Conservation (phyloP, 2,113 vertebrate species). For the Clupea harengus region DNA sequence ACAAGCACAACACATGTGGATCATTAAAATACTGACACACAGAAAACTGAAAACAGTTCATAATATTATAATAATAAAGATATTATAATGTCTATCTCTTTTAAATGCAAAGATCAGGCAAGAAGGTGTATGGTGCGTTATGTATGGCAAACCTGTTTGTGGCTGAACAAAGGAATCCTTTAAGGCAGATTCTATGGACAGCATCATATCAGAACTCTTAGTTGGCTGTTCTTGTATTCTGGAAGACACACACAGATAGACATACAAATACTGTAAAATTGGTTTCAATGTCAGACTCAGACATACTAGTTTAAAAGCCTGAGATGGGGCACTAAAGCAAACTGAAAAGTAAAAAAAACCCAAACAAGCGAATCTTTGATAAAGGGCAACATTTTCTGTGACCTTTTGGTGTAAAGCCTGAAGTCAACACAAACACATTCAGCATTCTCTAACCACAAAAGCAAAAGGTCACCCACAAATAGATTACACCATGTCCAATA, state of each 20-base stretch:
- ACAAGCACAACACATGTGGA: too few relatives aligned
- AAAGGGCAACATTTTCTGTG: background rate
- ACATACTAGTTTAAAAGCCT: background rate
- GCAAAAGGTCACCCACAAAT: background rate
- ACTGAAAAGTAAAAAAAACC: background rate
- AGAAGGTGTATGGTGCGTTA: background rate
- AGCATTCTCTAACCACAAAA: background rate
- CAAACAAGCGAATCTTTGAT: background rate
- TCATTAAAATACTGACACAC: background rate
- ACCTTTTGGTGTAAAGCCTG: background rate
- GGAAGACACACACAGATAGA: background rate
- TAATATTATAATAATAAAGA: too few relatives aligned
- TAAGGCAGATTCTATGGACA: background rate
- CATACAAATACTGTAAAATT: background rate
- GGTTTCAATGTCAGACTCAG: background rate
- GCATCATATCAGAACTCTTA: background rate
- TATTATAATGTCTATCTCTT: too few relatives aligned
- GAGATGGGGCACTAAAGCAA: background rate
- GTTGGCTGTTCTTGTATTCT: background rate
- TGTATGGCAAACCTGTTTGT: background rate
- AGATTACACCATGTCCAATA: background rate
- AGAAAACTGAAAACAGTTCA: background rate
- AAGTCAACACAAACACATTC: background rate
- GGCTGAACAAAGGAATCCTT: background rate
- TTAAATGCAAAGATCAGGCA: background rate